Percentiles rank a stretch among this genome's conserved stretches.
Conservation (phyloP, 2,113 vertebrate genomes). For the Setophaga coronata region DNA sequence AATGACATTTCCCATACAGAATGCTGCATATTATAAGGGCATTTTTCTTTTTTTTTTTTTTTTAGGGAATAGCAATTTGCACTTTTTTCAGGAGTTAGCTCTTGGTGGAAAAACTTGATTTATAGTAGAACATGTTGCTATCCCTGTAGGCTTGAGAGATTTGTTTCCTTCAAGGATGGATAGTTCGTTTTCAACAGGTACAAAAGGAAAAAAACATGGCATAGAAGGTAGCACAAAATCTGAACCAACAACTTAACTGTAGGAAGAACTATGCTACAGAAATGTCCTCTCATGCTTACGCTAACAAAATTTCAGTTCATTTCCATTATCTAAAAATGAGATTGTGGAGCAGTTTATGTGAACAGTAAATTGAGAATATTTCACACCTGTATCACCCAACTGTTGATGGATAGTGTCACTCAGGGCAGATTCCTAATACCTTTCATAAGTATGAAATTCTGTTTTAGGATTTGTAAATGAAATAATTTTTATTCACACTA, state of each 20-base stretch:
- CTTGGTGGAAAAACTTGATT: not conserved
- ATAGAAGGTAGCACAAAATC: not conserved
- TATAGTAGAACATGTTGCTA: not conserved
- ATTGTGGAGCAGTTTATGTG: not conserved
- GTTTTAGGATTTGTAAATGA: rapidly evolving
- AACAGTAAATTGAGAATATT: not conserved
- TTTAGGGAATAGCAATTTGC: not conserved
- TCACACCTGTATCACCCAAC: not conserved
- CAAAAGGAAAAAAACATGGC: not conserved
- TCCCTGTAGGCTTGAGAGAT: not conserved
- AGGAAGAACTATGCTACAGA: not conserved
- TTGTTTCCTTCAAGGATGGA: not conserved
- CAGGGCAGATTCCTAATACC: not conserved
- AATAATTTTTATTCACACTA: not conserved
- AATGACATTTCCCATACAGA: not conserved
- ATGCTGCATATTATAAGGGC: not conserved
- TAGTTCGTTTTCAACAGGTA: not conserved
- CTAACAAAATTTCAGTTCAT: not conserved
- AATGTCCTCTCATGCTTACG: not conserved
- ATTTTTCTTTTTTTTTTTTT: not conserved
- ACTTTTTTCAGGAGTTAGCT: not conserved
- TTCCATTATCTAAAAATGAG: not conserved
- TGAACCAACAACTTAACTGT: not conserved
- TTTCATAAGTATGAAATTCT: not conserved
- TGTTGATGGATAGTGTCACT: not conserved